A percentile compares a stretch with the other conserved stretches of the same genome.
Conservation (phyloP, 2,888 invertebrate genomes). For the Rhagium mordax region DNA sequence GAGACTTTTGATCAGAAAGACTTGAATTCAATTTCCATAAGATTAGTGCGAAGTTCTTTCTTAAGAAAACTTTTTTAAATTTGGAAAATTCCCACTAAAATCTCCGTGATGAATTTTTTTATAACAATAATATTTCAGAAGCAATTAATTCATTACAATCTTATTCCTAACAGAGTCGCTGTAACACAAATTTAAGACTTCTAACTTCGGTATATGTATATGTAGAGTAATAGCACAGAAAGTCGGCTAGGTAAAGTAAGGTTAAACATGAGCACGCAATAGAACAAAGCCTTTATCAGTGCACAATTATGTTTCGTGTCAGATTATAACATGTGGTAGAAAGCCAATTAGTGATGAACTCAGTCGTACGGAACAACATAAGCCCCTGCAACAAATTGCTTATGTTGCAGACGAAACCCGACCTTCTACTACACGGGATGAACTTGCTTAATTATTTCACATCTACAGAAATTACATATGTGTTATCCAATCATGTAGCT, state of each 20-base stretch:
- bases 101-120: too few relatives aligned
- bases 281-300: slow-evolving; percentile 67
- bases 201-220: too few relatives aligned
- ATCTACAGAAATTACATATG: slow-evolving; percentile 50
- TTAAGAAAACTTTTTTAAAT: too few relatives aligned
- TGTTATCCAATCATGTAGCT: slow-evolving; percentile 45
- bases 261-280: slow-evolving; percentile 22
- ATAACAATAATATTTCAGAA: too few relatives aligned
- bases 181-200: too few relatives aligned
- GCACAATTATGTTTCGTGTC: slow-evolving; percentile 69
- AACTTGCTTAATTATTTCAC: slow-evolving; percentile 51
- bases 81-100: too few relatives aligned
- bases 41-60: too few relatives aligned
- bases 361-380: slow-evolving; percentile 66
- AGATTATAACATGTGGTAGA: slow-evolving; percentile 69
- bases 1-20: too few relatives aligned
- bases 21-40: too few relatives aligned
- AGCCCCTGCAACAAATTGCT: slow-evolving; percentile 60
- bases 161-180: too few relatives aligned
- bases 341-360: slow-evolving; percentile 69
- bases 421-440: slow-evolving; percentile 41
- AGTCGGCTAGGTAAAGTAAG: slow-evolving; percentile 5
- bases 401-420: slow-evolving; percentile 51
- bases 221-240: neutral
- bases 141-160: too few relatives aligned